Evolutionary conservation across 2,888 invertebrate species (phyloP).

Genomic region (Drosophila bunnanda): DNA sequence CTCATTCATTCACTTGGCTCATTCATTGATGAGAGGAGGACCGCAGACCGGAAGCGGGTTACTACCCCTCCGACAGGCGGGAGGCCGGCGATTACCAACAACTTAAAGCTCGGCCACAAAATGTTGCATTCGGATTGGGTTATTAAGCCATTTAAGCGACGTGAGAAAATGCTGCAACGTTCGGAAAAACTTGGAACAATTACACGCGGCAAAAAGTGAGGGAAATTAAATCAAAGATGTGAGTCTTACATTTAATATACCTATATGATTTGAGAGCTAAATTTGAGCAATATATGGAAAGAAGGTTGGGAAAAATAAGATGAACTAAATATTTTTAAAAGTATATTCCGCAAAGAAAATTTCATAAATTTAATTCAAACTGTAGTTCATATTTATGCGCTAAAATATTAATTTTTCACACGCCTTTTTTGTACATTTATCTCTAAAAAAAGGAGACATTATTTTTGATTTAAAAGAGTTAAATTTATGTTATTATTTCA

Average conservation of each 20-base stretch:
- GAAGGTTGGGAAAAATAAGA: background rate
- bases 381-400: no score
- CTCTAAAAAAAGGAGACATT: background rate
- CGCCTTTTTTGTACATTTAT: background rate
- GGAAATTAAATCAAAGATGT: conserved; percentile 10
- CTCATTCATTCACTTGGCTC: conserved; percentile 58
- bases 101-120: conserved; percentile 76
- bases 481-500: background rate
- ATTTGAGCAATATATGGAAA: background rate
- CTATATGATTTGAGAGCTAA: no score
- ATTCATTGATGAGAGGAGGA: conserved; percentile 61
- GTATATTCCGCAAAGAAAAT: background rate
- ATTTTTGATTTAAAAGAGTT: background rate
- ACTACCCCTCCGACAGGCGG: conserved; percentile 5
- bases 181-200: conserved; percentile 50
- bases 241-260: no score
- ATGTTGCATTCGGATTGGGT: conserved; percentile 71
- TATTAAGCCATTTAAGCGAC: conserved; percentile 78
- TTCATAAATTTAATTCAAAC: background rate
- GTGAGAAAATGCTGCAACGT: conserved; percentile 73
- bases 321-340: background rate
- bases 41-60: conserved; percentile 74
- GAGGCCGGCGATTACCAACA: conserved; percentile 55
- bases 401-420: background rate
- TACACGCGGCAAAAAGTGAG: conserved; percentile 10